Evolutionary conservation across 2,888 invertebrate genomes (phyloP).

Genomic region (Limenitis camilla): DNA sequence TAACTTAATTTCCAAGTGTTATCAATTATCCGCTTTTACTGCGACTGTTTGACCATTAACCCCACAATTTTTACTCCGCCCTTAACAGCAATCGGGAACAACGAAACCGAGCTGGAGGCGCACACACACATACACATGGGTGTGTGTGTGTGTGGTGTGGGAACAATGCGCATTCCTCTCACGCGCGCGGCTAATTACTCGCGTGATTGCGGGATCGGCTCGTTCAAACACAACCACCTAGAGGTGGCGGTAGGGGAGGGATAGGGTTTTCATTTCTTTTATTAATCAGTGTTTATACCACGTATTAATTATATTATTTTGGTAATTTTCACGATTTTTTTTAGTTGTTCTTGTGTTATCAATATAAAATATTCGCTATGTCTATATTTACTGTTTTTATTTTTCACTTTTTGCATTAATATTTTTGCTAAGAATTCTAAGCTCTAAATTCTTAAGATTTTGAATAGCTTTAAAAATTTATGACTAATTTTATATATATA

Average conservation of each 20-base stretch:
- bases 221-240: constrained; percentile 1
- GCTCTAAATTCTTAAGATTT: no score
- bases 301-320: background rate
- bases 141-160: constrained; percentile 6
- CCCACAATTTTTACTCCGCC: constrained; percentile 7
- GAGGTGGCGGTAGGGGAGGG: background rate
- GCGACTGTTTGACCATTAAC: background rate
- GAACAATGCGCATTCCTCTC: constrained; percentile 20
- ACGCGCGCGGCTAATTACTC: constrained; percentile 27
- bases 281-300: background rate
- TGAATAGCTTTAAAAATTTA: no score
- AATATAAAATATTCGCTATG: no score
- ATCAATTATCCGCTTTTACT: background rate
- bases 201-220: constrained; percentile 23
- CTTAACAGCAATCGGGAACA: constrained; percentile 6
- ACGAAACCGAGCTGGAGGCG: background rate
- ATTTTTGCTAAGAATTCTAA: no score
- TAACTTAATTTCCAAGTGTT: no score
- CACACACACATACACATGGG: constrained; percentile 5
- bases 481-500: no score
- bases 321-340: background rate
- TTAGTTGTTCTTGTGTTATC: no score
- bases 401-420: no score
- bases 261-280: background rate
- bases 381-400: no score